A percentile compares a stretch with the other conserved stretches of the same genome.
phyloP scores from a whole-genome alignment of 2,888 invertebrate genomes.

The Drosophila dives region DNA sequence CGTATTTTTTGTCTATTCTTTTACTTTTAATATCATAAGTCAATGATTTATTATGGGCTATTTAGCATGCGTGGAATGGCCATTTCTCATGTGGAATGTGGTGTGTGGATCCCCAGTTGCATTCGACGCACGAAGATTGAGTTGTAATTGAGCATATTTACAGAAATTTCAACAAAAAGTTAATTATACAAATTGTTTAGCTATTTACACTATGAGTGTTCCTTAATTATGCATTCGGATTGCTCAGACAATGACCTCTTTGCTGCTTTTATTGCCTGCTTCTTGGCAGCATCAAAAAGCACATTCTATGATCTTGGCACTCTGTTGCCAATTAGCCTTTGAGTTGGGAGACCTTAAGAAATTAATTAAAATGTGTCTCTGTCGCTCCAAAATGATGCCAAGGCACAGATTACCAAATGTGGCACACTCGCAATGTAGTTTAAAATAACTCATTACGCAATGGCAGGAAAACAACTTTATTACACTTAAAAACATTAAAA shows the following conservation, averaged over 20 bases:
- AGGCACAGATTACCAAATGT: constrained; percentile 61
- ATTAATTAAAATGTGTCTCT: constrained; percentile 67
- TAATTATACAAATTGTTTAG: not conserved
- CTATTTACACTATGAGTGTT: not conserved
- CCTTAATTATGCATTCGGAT: not conserved
- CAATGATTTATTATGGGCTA: constrained; percentile 65
- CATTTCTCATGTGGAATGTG: constrained; percentile 14
- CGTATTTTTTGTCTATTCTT: constrained; percentile 27
- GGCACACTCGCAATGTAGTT: constrained; percentile 54
- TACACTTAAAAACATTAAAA: constrained; percentile 75
- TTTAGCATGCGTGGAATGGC: constrained; percentile 42
- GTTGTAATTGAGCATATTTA: constrained; percentile 17
- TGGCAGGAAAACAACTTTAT: constrained; percentile 70
- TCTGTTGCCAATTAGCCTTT: constrained; percentile 50
- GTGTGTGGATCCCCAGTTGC: constrained; percentile 10
- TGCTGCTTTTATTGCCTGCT: not conserved
- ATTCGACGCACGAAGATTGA: constrained; percentile 17
- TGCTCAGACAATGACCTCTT: constrained; percentile 1
- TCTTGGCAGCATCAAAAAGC: constrained; percentile 22
- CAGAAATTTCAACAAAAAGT: not conserved
- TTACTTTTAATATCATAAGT: constrained; percentile 43
- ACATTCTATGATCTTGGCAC: constrained; percentile 55
- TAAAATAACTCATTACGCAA: constrained; percentile 71
- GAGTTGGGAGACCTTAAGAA: constrained; percentile 22
- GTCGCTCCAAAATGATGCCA: constrained; percentile 58